Base-by-base conservation (phyloP, 2,113 vertebrate species). In the Romanogobio albipinnatus region DNA sequence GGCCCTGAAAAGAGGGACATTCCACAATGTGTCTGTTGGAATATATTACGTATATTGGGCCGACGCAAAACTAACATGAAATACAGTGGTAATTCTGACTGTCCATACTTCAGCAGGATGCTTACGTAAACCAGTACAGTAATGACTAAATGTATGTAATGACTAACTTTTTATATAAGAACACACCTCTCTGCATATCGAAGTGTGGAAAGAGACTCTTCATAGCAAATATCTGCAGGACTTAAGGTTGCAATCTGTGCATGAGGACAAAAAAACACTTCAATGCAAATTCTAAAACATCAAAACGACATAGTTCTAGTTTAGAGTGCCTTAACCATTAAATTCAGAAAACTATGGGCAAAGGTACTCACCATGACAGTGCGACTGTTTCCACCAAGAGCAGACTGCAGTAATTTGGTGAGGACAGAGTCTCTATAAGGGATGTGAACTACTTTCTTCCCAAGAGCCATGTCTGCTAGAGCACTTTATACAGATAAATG, bases 401-500 rank as follows among this genome's bases (percentile, higher is more conserved):
- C 96, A 8, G 96, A 95, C 90, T 96, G 96, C 82, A 97, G 94
- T 86, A 97, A 91, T 89, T 97, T 97, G 83, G 96, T 97, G 36
- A 98, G 95, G 26, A 96, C 90, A 0, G 96, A 97, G 89, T 96
- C 95, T 89, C 97, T 92, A 89, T 97, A 97, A 1, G 97, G 96
- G 59, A 97, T 86, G 13, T 97, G 96, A 15, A 96, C 81, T 0
- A 93, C 92, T 84, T 90, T 97, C 92, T 90, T 97, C 56, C 96
- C 96, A 81, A 92, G 84, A 0, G 96, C 94, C 14, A 92, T 92
- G 13, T 96, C 96, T 29, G 96, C 96, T 10, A 97, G 93, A 64
- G 95, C 91, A 51, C 96, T 97, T 76, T 0, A 85, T 56, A 58
- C 71, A 68, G 6, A 49, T 17, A 62, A 29, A 81, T 17, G 26